Evolutionary conservation across 2,113 vertebrate species (phyloP).

Genomic region (Polypterus bichir): DNA sequence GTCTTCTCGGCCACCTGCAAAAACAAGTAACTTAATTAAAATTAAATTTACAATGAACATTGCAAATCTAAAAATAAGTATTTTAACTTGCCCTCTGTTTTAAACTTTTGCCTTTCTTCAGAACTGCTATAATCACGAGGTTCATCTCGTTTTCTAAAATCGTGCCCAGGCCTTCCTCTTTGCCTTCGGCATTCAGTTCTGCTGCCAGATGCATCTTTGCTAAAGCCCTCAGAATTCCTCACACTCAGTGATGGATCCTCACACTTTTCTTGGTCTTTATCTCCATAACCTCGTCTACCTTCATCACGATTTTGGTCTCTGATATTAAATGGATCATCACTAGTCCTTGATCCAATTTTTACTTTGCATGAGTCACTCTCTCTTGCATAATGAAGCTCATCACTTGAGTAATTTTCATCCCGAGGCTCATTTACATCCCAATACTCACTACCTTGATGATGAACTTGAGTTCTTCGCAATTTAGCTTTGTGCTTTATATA

Average conservation of each 20-base stretch:
- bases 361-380: constrained; percentile 58
- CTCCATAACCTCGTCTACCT: constrained; percentile 49
- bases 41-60: background rate
- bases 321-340: constrained; percentile 50
- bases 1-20: constrained; percentile 55
- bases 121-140: constrained; percentile 41
- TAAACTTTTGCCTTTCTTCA: constrained; percentile 26
- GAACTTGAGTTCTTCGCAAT: constrained; percentile 82
- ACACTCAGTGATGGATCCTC: constrained; percentile 53
- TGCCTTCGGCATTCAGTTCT: constrained; percentile 46
- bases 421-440: constrained; percentile 55
- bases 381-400: constrained; percentile 51
- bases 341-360: constrained; percentile 40
- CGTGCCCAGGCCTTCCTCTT: constrained; percentile 30
- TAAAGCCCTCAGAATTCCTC: constrained; percentile 35
- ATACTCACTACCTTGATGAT: constrained; percentile 60
- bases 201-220: constrained; percentile 30
- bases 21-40: constrained; percentile 11
- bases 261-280: constrained; percentile 54
- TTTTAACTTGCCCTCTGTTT: constrained; percentile 17
- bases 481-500: constrained; percentile 91
- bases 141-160: constrained; percentile 45
- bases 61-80: background rate
- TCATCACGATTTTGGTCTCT: constrained; percentile 56
- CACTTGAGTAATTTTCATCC: constrained; percentile 47